phyloP scores from a whole-genome alignment of 2,888 invertebrate genomes.

The Orthosia incerta region DNA sequence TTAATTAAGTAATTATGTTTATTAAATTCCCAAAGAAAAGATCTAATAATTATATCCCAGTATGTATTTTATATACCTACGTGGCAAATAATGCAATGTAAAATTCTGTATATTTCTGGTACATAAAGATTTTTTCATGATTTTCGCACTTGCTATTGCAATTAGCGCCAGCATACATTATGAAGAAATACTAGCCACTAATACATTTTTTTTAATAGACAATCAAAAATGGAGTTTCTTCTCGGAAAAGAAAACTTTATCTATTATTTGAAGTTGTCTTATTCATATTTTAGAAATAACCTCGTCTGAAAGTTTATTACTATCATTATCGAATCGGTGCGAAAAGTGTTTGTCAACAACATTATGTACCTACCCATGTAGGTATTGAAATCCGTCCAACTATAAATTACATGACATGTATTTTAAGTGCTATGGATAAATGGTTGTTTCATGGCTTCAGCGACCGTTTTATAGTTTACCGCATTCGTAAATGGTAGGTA shows the following conservation, averaged over 20 bases:
- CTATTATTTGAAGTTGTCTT: background rate
- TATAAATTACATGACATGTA: background rate
- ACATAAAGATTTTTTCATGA: background rate
- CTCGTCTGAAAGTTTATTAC: slow-evolving; percentile 1
- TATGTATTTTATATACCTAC: background rate
- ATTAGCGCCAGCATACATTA: background rate
- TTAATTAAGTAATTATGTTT: slow-evolving; percentile 10
- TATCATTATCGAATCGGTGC: slow-evolving; percentile 29
- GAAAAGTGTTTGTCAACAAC: slow-evolving; percentile 13
- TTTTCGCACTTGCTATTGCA: background rate
- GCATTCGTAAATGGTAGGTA: background rate
- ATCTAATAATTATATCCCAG: no score
- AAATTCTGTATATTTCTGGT: no score
- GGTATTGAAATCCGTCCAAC: background rate
- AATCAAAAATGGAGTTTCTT: background rate
- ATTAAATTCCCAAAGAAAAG: background rate
- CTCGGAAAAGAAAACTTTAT: background rate
- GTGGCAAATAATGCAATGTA: background rate
- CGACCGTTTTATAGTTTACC: slow-evolving; percentile 4
- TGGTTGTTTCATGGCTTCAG: background rate
- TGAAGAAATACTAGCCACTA: background rate
- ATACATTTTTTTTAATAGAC: background rate
- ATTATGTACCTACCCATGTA: background rate
- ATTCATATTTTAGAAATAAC: slow-evolving; percentile 15
- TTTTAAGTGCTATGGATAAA: slow-evolving; percentile 12